Evolutionary conservation across 2,113 vertebrate species (phyloP).

Genomic region (Seriola aureovittata): DNA sequence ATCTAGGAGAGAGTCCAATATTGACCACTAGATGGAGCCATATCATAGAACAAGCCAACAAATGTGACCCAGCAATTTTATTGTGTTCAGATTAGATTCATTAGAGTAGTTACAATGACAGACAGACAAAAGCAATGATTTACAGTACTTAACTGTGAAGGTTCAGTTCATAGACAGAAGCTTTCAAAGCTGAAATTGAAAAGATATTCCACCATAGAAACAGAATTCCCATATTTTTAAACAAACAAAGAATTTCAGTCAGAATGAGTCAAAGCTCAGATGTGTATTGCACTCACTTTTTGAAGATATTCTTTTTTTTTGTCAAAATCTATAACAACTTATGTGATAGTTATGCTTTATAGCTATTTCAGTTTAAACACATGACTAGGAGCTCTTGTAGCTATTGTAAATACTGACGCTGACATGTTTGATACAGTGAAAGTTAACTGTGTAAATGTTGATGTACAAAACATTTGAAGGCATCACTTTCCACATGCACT

Average conservation of each 20-base stretch:
- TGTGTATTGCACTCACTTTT: background rate
- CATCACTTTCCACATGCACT: background rate
- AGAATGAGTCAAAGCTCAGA: background rate
- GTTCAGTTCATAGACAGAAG: background rate
- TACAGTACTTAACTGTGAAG: background rate
- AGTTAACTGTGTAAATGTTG: conserved; percentile 23
- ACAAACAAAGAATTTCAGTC: background rate
- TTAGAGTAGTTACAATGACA: background rate
- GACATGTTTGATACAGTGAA: background rate
- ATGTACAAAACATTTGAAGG: conserved; percentile 16
- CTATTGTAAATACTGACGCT: background rate
- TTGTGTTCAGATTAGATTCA: background rate
- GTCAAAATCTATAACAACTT: background rate
- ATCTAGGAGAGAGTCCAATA: background rate
- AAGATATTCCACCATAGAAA: background rate
- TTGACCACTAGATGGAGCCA: conserved; percentile 64
- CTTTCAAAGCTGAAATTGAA: background rate
- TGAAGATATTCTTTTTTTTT: background rate
- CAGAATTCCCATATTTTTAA: background rate
- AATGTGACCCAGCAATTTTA: conserved; percentile 1
- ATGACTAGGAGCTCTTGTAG: background rate
- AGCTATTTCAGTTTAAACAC: background rate
- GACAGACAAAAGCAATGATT: background rate
- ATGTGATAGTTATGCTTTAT: background rate
- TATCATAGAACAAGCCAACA: background rate